These are phyloP conservation scores for Diplodus sargus DNA, from an alignment of 2,797 vertebrate species.

Conservation along the genomic window DNA sequence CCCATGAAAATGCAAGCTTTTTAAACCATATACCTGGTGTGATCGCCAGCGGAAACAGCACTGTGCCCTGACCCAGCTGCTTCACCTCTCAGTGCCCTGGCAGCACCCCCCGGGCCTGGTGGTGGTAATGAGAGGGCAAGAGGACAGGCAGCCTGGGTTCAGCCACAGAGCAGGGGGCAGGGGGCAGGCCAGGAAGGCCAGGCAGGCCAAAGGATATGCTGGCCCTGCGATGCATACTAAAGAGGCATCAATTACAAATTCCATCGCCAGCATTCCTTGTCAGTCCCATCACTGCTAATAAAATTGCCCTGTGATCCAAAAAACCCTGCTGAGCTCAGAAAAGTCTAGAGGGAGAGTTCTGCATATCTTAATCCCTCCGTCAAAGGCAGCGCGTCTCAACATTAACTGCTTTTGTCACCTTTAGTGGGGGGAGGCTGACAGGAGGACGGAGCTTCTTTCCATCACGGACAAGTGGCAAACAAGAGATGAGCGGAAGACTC, in stretches of 20 bases:
- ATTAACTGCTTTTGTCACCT: constrained; percentile 77
- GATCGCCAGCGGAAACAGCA: constrained; percentile 24
- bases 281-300: constrained; percentile 81
- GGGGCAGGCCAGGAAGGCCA: constrained; percentile 42
- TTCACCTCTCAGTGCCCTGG: constrained; percentile 58
- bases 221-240: constrained; percentile 69
- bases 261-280: constrained; percentile 70
- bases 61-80: constrained; percentile 45
- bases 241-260: constrained; percentile 74
- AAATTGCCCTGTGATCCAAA: constrained; percentile 80
- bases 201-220: constrained; percentile 56
- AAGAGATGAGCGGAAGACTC: constrained; percentile 31
- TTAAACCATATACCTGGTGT: constrained; percentile 18
- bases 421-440: constrained; percentile 47
- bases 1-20: constrained; percentile 51
- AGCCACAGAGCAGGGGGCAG: constrained; percentile 52
- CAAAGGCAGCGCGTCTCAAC: constrained; percentile 64
- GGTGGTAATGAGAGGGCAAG: constrained; percentile 73
- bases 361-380: constrained; percentile 75
- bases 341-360: constrained; percentile 68
- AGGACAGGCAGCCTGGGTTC: constrained; percentile 64
- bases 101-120: constrained; percentile 59
- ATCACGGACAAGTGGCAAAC: constrained; percentile 15
- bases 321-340: constrained; percentile 72
- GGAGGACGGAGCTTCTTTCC: constrained; percentile 46